Conservation (phyloP, 2,888 invertebrate genomes). For the Eretmocerus hayati region DNA sequence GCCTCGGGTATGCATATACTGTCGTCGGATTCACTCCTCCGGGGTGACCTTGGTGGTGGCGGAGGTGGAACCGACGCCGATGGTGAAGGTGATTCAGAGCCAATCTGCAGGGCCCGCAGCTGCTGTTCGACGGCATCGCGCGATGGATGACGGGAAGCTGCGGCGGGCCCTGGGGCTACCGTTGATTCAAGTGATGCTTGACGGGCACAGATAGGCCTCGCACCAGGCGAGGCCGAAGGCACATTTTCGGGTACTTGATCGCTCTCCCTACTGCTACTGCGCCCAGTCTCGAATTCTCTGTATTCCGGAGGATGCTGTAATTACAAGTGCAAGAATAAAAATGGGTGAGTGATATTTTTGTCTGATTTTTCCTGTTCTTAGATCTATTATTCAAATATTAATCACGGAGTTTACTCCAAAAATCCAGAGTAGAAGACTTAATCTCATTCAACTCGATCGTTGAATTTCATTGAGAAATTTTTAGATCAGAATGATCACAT, state of each 20-base stretch:
- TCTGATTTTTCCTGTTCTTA: no score
- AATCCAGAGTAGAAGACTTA: no score
- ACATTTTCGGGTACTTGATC: conserved; percentile 38
- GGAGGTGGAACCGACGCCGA: conserved; percentile 18
- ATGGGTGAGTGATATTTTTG: no score
- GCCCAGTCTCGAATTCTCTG: conserved; percentile 36
- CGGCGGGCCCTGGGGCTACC: background rate
- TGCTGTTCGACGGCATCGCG: conserved; percentile 7
- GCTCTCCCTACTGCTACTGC: conserved; percentile 37
- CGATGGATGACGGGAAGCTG: no score
- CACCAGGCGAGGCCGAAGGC: conserved; percentile 38
- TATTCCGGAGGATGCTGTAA: conserved; percentile 34
- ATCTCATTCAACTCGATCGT: no score
- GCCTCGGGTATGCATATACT: background rate
- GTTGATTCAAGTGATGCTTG: conserved; percentile 34
- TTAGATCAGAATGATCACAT: no score
- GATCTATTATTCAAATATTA: no score
- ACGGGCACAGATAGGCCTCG: conserved; percentile 32
- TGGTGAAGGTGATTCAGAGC: no score
- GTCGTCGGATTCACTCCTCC: conserved; percentile 12
- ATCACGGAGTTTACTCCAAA: no score
- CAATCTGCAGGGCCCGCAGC: conserved; percentile 5
- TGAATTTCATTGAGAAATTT: no score
- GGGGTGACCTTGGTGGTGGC: conserved; percentile 7
- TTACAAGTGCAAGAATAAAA: no score